phyloP scores from a whole-genome alignment of 2,888 invertebrate species.

The Mongoloraphidia duomilia region DNA sequence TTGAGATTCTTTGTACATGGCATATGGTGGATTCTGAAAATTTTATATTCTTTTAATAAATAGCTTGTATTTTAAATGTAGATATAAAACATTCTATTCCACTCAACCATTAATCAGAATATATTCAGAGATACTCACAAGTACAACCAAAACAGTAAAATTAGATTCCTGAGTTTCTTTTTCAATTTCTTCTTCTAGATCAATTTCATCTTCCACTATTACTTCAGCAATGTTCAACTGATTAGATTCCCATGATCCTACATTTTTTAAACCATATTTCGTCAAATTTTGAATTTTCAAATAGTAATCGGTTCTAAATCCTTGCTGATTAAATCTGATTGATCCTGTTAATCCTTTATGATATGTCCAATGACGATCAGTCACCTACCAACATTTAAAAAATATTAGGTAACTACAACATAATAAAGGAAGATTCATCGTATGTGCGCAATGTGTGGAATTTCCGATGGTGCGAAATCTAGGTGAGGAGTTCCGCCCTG shows the following conservation, averaged over 20 bases:
- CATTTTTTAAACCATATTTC: constrained; percentile 44
- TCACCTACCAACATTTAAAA: background rate
- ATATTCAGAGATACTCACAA: background rate
- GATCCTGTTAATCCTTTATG: constrained; percentile 56
- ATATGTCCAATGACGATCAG: no score
- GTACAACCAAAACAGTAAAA: background rate
- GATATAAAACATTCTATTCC: no score
- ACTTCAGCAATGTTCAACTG: background rate
- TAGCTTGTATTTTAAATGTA: no score
- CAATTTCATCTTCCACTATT: background rate
- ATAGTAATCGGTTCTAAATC: constrained; percentile 54
- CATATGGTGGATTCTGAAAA: constrained; percentile 70
- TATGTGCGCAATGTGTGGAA: no score
- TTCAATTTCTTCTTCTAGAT: background rate
- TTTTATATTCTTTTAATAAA: background rate
- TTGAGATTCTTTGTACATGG: constrained; percentile 65
- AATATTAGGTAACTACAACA: background rate
- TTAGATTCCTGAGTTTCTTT: constrained; percentile 9
- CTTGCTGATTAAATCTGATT: constrained; percentile 64
- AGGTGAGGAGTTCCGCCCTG: no score
- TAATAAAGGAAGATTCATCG: no score
- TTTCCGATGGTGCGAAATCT: no score
- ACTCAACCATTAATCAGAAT: no score
- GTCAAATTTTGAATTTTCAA: constrained; percentile 53
- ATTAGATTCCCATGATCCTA: constrained; percentile 54